Conservation (phyloP, 2,113 vertebrate species). For the Xenus cinereus region DNA sequence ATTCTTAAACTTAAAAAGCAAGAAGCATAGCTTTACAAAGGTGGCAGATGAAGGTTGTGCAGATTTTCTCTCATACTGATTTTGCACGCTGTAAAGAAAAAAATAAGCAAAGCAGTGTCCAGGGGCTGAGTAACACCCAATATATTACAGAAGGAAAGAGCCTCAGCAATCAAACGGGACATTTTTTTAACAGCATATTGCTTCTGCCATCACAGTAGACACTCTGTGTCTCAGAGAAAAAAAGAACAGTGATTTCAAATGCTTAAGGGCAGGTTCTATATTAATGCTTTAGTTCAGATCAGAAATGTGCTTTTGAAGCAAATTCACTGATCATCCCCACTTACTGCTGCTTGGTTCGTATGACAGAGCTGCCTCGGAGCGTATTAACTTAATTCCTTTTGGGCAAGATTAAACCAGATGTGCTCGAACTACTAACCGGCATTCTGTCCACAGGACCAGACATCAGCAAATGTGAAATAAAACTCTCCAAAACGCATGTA, state of each 20-base stretch:
- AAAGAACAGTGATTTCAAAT: not conserved
- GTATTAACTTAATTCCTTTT: not conserved
- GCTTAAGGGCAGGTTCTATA: not conserved
- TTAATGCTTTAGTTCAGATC: not conserved
- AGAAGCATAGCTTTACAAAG: not conserved
- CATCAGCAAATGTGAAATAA: not conserved
- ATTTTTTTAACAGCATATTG: not conserved
- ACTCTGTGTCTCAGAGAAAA: not conserved
- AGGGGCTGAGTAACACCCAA: not conserved
- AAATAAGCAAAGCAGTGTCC: not conserved
- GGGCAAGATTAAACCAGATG: not conserved
- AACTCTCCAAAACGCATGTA: not conserved
- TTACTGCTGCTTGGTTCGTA: not conserved
- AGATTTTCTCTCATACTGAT: not conserved
- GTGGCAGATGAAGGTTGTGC: not conserved
- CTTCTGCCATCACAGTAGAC: not conserved
- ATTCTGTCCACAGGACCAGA: not conserved
- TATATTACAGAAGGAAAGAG: not conserved
- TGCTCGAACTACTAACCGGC: not conserved
- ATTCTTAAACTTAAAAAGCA: not conserved
- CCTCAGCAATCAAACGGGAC: not conserved
- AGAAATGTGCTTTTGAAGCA: conserved; percentile 32
- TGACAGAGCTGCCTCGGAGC: not conserved
- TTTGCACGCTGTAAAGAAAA: not conserved
- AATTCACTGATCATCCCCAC: not conserved